Conservation (phyloP, 1,140 invertebrate species). For the Drosophila punjabiensis region DNA sequence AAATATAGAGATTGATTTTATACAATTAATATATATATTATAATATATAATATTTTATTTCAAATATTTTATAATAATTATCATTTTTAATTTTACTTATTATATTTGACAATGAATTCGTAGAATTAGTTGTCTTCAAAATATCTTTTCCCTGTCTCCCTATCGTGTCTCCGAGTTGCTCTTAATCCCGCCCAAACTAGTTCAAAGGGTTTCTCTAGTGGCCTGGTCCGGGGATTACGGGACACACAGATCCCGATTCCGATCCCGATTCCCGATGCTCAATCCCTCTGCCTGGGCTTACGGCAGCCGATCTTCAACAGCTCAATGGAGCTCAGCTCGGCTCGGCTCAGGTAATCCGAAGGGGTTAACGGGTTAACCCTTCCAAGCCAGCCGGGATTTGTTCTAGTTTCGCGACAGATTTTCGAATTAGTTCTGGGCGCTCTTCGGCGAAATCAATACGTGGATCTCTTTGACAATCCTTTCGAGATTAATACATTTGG, state of each 20-base stretch:
- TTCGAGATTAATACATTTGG: constrained; percentile 30
- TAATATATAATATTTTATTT: neutral
- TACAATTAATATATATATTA: no score
- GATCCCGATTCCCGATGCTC: constrained; percentile 11
- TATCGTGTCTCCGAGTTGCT: constrained; percentile 5
- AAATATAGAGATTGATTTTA: no score
- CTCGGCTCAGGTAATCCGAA: constrained; percentile 70
- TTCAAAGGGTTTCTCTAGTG: constrained; percentile 36
- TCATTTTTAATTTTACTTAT: constrained; percentile 4
- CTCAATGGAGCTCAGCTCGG: constrained; percentile 69
- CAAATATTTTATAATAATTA: neutral
- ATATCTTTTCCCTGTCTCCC: neutral
- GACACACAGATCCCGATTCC: constrained; percentile 26
- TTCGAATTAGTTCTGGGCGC: constrained; percentile 60
- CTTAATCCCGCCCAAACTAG: constrained; percentile 60
- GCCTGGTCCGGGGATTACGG: constrained; percentile 52
- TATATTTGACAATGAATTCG: constrained; percentile 18
- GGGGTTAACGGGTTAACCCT: constrained; percentile 77
- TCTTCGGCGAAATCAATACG: constrained; percentile 51
- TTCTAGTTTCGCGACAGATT: constrained; percentile 68
- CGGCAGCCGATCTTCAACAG: constrained; percentile 66
- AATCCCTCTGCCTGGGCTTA: constrained; percentile 53
- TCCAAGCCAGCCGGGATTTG: constrained; percentile 37
- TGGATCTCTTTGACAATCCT: constrained; percentile 28
- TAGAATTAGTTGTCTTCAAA: constrained; percentile 28